Evolutionary conservation across 2,888 invertebrate genomes (phyloP).

Genomic region (Erebia epiphron): DNA sequence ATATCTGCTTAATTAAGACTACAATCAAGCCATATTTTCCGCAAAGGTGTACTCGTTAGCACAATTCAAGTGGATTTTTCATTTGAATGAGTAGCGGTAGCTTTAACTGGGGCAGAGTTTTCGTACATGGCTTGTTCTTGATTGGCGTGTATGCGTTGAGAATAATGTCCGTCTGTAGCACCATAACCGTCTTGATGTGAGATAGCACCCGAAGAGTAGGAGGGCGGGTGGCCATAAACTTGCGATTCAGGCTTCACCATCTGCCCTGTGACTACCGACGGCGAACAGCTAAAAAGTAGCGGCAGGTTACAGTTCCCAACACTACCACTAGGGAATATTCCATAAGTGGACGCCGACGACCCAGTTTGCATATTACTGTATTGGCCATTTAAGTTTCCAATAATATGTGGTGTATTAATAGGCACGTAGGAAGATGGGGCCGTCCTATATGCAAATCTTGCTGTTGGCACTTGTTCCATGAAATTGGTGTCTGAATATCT

Average conservation of each 20-base stretch:
- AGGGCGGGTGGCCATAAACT: slow-evolving; percentile 37
- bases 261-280: slow-evolving; percentile 62
- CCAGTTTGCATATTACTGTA: background rate
- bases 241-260: slow-evolving; percentile 51
- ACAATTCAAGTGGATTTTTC: slow-evolving; percentile 5
- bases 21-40: background rate
- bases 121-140: slow-evolving; percentile 24
- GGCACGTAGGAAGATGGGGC: slow-evolving; percentile 22
- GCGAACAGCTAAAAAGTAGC: slow-evolving; percentile 69
- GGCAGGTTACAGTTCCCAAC: slow-evolving; percentile 65
- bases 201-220: background rate
- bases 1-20: background rate
- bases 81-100: slow-evolving; percentile 2
- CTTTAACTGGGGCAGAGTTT: slow-evolving; percentile 19
- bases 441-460: slow-evolving; percentile 48
- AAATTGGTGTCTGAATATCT: slow-evolving; percentile 62
- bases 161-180: slow-evolving; percentile 48
- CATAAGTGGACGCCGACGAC: slow-evolving; percentile 49
- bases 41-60: background rate
- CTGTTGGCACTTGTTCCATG: slow-evolving; percentile 56
- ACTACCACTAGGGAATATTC: slow-evolving; percentile 67
- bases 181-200: slow-evolving; percentile 50
- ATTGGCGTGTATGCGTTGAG: slow-evolving; percentile 11
- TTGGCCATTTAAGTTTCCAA: slow-evolving; percentile 32
- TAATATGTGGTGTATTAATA: slow-evolving; percentile 13